A percentile compares a stretch with the other conserved stretches of the same genome.
Evolutionary conservation across 2,888 invertebrate genomes (phyloP).

Genomic region (Mythimna impura): DNA sequence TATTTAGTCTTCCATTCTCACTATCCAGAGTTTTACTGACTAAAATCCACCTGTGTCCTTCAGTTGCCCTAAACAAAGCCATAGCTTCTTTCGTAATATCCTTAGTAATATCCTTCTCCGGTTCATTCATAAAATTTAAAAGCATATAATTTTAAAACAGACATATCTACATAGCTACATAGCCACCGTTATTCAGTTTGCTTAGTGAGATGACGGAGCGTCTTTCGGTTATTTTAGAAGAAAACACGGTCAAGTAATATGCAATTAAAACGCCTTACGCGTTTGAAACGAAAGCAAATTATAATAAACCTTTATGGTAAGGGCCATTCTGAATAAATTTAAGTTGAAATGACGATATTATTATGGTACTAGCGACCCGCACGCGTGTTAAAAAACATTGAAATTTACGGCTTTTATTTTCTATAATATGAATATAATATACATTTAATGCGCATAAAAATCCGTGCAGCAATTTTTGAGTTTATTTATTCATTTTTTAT

Average conservation of each 20-base stretch:
- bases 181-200: slow-evolving; percentile 43
- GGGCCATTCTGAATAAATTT: slow-evolving; percentile 6
- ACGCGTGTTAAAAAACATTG: too few species aligned
- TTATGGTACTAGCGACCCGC: too few species aligned
- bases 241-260: slow-evolving; percentile 44
- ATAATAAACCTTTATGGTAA: background rate
- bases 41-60: too few species aligned
- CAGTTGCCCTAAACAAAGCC: too few species aligned
- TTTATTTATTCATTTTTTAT: too few species aligned
- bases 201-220: slow-evolving; percentile 24
- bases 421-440: too few species aligned
- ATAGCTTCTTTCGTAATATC: too few species aligned
- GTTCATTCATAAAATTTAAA: slow-evolving; percentile 5
- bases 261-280: slow-evolving; percentile 39
- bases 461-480: too few species aligned
- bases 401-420: too few species aligned
- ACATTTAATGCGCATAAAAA: too few species aligned
- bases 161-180: background rate
- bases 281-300: slow-evolving; percentile 36
- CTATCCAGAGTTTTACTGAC: too few species aligned
- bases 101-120: background rate
- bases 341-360: background rate
- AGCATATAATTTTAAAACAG: slow-evolving; percentile 3
- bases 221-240: slow-evolving; percentile 13
- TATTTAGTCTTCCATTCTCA: too few species aligned